These are phyloP conservation scores for Bilobella aurantiaca DNA, from an alignment of 1,140 invertebrate species.

Conservation along the genomic window DNA sequence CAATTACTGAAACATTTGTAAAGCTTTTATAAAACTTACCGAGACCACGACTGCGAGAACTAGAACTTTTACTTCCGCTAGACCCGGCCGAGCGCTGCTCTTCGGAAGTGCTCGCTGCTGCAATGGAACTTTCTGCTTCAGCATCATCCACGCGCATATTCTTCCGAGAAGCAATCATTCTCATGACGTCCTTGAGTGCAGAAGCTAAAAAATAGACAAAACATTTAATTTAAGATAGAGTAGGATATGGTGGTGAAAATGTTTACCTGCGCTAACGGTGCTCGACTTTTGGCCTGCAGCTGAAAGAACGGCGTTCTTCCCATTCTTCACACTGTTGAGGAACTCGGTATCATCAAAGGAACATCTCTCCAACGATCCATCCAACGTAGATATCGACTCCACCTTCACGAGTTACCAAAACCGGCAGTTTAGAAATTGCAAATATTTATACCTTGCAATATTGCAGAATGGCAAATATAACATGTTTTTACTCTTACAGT, in stretches of 20 bases:
- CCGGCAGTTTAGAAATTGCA: conserved; percentile 1
- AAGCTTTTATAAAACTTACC: conserved; percentile 14
- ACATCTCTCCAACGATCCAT: conserved; percentile 10
- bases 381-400: not conserved
- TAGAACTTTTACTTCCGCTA: conserved; percentile 22
- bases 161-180: conserved; percentile 28
- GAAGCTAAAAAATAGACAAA: not conserved
- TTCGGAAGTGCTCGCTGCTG: conserved; percentile 2
- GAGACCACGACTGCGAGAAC: conserved; percentile 16
- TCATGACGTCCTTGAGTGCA: conserved; percentile 34
- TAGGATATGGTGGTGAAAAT: not conserved
- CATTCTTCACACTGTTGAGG: conserved; percentile 34
- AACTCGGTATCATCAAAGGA: conserved; percentile 31
- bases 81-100: not conserved
- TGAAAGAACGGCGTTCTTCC: conserved; percentile 33
- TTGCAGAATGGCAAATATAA: too few species aligned
- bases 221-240: not conserved
- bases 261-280: conserved; percentile 1
- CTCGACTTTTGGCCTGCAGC: conserved; percentile 21
- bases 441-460: not conserved
- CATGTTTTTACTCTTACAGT: too few species aligned
- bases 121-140: conserved; percentile 11
- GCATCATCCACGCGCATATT: conserved; percentile 27
- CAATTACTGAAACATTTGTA: not conserved
- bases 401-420: not conserved